Percentiles rank a stretch among this genome's conserved stretches.
phyloP scores from a whole-genome alignment of 2,797 vertebrate species.

The Chaetophractus vellerosus region DNA sequence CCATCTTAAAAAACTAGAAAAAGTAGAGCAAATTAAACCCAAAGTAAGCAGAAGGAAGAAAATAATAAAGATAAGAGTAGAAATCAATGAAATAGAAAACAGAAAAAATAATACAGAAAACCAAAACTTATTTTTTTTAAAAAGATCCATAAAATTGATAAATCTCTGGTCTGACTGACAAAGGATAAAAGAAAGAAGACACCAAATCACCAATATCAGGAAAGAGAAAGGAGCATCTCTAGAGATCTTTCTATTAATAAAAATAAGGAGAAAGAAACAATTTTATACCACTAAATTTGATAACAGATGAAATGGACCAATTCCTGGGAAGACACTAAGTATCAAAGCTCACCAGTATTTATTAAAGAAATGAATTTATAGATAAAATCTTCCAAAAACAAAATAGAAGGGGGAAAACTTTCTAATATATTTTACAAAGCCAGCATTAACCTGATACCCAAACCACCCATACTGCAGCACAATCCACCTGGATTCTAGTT shows the following conservation, averaged over 20 bases:
- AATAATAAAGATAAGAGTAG: too few relatives aligned
- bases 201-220: neutral
- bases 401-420: neutral
- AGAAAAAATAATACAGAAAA: too few relatives aligned
- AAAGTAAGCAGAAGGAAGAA: too few relatives aligned
- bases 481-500: neutral
- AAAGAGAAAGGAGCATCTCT: neutral
- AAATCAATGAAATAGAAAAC: too few relatives aligned
- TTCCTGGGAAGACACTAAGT: neutral
- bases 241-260: too few relatives aligned
- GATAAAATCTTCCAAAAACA: neutral
- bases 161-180: neutral
- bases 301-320: neutral
- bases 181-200: neutral
- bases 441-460: neutral
- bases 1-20: too few relatives aligned
- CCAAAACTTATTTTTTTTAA: too few relatives aligned
- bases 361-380: neutral
- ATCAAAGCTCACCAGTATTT: neutral
- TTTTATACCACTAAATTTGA: neutral
- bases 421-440: too few relatives aligned
- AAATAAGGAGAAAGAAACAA: neutral
- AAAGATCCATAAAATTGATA: too few relatives aligned
- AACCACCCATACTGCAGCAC: neutral
- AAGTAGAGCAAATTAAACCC: too few relatives aligned